These are phyloP conservation scores for Dryobotodes eremita DNA, from an alignment of 2,888 invertebrate species.

Conservation along the genomic window DNA sequence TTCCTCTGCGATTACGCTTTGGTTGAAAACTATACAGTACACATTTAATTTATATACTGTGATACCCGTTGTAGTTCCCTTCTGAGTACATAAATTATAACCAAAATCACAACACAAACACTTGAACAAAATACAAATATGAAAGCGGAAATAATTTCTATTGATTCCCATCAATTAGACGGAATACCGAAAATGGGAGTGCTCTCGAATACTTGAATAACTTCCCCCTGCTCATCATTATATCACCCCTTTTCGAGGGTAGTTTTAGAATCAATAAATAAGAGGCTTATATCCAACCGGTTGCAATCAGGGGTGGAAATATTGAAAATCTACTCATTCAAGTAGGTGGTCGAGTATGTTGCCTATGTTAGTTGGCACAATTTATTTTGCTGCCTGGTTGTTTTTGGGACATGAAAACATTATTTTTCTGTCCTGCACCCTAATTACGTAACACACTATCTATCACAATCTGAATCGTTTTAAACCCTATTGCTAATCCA, in stretches of 20 bases:
- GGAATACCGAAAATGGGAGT: slow-evolving; percentile 58
- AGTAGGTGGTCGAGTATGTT: not conserved
- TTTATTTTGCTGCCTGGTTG: not conserved
- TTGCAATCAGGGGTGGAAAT: slow-evolving; percentile 58
- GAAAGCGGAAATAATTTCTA: slow-evolving; percentile 49
- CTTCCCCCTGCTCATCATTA: slow-evolving; percentile 66
- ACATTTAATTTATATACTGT: too few species aligned
- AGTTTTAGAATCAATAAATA: slow-evolving; percentile 69
- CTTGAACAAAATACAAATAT: slow-evolving; percentile 33
- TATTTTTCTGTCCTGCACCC: not conserved
- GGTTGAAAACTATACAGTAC: too few species aligned
- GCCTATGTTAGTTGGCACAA: not conserved
- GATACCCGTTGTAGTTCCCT: too few species aligned
- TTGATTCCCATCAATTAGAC: slow-evolving; percentile 65
- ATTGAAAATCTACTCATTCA: slow-evolving; percentile 45
- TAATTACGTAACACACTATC: too few species aligned
- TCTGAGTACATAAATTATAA: not conserved
- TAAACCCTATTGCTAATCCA: too few species aligned
- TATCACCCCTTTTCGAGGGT: slow-evolving; percentile 63
- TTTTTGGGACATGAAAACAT: not conserved
- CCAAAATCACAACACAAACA: slow-evolving; percentile 1
- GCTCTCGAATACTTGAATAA: slow-evolving; percentile 55
- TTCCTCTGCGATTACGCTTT: too few species aligned
- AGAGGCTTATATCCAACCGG: slow-evolving; percentile 59
- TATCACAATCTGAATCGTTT: too few species aligned